Evolutionary conservation across 2,888 invertebrate genomes (phyloP).

Genomic region (Nebria salina): DNA sequence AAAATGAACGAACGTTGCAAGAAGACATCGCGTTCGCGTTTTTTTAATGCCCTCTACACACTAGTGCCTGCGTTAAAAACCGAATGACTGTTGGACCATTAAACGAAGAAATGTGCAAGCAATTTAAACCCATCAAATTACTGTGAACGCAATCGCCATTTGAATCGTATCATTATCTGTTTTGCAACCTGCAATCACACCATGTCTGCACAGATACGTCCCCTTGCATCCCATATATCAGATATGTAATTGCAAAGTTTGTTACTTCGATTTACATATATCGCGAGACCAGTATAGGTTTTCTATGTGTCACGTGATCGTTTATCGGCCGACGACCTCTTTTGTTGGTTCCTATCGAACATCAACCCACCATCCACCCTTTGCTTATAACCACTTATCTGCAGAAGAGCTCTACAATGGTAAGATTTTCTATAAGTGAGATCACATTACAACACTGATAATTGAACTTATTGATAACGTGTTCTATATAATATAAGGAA

Average conservation of each 20-base stretch:
- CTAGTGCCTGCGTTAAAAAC: background rate
- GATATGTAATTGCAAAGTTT: slow-evolving; percentile 44
- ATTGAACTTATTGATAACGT: too few species aligned
- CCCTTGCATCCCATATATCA: slow-evolving; percentile 42
- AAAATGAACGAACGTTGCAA: background rate
- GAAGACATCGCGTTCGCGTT: background rate
- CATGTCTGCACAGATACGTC: slow-evolving; percentile 29
- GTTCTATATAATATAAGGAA: too few species aligned
- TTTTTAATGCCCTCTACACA: background rate
- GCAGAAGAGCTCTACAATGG: too few species aligned
- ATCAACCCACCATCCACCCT: slow-evolving; percentile 1
- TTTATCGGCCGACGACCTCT: slow-evolving; percentile 38
- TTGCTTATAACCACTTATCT: background rate
- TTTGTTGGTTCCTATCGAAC: background rate
- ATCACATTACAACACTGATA: background rate
- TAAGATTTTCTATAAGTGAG: too few species aligned
- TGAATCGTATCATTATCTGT: slow-evolving; percentile 44
- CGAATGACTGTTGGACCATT: slow-evolving; percentile 32
- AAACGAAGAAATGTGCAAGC: slow-evolving; percentile 39
- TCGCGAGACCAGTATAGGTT: slow-evolving; percentile 35
- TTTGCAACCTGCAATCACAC: slow-evolving; percentile 44
- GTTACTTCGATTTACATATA: slow-evolving; percentile 44
- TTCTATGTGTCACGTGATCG: slow-evolving; percentile 40
- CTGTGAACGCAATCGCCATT: slow-evolving; percentile 44
- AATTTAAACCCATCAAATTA: slow-evolving; percentile 45